A percentile compares a stretch with the other conserved stretches of the same genome.
These are phyloP conservation scores for Tinamus major DNA, from an alignment of 2,797 vertebrate genomes.

Conservation along the genomic window DNA sequence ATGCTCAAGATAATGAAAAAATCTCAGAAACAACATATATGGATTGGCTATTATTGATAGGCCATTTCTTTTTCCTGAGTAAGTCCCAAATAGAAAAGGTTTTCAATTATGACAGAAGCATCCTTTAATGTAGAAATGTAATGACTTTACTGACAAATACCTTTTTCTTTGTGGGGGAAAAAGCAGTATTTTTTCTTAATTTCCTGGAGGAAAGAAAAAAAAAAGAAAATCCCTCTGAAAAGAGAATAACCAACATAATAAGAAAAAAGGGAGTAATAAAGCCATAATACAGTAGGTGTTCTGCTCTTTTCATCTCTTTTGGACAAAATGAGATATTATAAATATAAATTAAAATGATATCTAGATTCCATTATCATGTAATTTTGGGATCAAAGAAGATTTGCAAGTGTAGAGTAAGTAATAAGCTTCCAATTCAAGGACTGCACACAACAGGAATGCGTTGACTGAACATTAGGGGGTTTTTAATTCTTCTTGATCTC, in stretches of 20 bases:
- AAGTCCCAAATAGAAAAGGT: neutral
- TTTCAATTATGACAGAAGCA: neutral
- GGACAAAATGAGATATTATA: neutral
- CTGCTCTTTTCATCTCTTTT: neutral
- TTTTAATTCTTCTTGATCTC: neutral
- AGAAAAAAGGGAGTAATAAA: neutral
- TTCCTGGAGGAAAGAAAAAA: neutral
- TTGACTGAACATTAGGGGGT: neutral
- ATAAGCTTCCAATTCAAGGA: neutral
- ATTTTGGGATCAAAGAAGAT: neutral
- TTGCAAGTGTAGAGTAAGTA: neutral
- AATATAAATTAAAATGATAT: neutral
- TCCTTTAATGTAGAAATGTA: neutral
- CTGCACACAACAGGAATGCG: neutral
- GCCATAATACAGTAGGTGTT: neutral
- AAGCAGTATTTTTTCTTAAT: neutral
- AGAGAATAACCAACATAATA: neutral
- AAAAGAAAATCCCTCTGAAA: neutral
- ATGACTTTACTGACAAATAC: neutral
- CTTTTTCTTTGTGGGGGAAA: neutral
- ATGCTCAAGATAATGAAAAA: neutral
- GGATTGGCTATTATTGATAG: neutral
- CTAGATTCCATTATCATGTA: neutral
- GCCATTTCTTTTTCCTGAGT: neutral
- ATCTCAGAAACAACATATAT: neutral